Evolutionary conservation across 2,113 vertebrate species (phyloP), one percentile per base, ranked within the genome.

Genomic region (Capricornis sumatraensis): DNA sequence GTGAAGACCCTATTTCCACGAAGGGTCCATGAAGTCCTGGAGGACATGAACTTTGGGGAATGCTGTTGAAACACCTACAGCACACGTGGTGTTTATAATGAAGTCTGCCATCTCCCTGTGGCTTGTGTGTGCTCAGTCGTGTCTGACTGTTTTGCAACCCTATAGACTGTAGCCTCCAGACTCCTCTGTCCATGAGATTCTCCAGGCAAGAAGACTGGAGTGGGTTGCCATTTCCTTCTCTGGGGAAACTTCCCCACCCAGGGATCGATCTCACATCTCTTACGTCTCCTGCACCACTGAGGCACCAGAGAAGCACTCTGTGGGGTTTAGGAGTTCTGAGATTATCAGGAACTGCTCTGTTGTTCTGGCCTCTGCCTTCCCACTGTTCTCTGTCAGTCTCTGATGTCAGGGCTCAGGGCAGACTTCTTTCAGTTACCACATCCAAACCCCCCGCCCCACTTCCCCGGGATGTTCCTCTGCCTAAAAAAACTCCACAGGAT

Each of bases 141-240:
- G 1, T 71, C 67, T 74, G n/a, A 2, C n/a, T 40, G 10, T 71
- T 1, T 67, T 40, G 67, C 0, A 0, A 40, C 10, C 2, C 19
- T 19, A 6, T 23, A n/a, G 67, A 74, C n/a, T 40, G 5, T 23
- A 40, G n/a, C n/a, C n/a, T 74, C n/a, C 67, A 40, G n/a, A 12
- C n/a, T 71, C n/a, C n/a, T 6, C 67, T 40, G 67, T 71, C n/a
- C 67, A 40, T 71, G 67, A 10, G 67, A 40, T 23, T 71, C n/a
- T 71, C 67, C 67, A 71, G 67, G 67, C 67, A 71, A 71, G 64
- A 71, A 36, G 10, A 36, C n/a, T 40, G 5, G 67, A 71, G n/a
- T 71, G n/a, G 10, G n/a, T 23, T 71, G n/a, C 5, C 10, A 0
- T 21, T 71, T 71, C n/a, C n/a, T 40, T 40, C 64, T 71, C 64